Evolutionary conservation across 2,113 vertebrate genomes (phyloP).

Genomic region (Uria aalge): DNA sequence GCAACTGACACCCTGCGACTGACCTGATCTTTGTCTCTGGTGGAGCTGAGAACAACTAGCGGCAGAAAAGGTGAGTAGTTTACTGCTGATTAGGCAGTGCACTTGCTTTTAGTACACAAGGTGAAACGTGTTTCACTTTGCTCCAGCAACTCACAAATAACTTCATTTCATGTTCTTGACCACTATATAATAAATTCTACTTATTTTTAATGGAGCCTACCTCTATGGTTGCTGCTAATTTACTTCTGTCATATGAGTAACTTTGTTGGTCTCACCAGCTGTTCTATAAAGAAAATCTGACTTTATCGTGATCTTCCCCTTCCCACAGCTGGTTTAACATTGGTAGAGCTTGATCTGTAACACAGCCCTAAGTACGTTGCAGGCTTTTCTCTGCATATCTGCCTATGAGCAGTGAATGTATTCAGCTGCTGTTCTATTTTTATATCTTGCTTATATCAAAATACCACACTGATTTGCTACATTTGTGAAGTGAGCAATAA

Average conservation of each 20-base stretch:
- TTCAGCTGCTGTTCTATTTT: background rate
- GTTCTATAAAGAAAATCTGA: background rate
- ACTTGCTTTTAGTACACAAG: background rate
- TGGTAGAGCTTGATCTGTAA: background rate
- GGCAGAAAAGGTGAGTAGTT: background rate
- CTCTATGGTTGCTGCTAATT: background rate
- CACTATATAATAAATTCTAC: background rate
- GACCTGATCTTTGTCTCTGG: background rate
- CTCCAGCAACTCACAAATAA: background rate
- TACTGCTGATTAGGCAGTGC: background rate
- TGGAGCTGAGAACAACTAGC: background rate
- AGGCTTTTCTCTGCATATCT: background rate
- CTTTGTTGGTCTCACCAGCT: background rate
- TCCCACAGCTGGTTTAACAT: background rate
- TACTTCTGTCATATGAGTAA: background rate
- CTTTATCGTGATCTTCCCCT: background rate
- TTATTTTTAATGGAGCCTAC: background rate
- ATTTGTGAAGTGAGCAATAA: background rate
- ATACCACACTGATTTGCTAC: background rate
- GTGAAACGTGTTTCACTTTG: background rate
- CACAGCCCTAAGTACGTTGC: background rate
- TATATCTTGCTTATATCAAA: background rate
- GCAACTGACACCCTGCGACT: background rate
- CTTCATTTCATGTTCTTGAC: background rate
- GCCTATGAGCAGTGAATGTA: background rate